Conservation (phyloP, 2,888 invertebrate species). For the Eustalomyia histrio region DNA sequence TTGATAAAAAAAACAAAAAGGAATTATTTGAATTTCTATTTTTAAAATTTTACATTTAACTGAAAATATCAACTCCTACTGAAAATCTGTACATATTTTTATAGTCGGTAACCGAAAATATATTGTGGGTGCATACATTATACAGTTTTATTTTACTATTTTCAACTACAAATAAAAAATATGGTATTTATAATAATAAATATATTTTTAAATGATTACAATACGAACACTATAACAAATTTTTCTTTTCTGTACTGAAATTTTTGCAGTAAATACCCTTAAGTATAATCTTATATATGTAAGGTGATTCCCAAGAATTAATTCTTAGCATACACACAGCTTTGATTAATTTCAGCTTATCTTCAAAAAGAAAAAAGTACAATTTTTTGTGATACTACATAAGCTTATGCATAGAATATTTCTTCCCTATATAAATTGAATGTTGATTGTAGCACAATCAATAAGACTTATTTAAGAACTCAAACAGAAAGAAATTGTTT, state of each 20-base stretch:
- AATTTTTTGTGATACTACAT: background rate
- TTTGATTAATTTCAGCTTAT: conserved; percentile 6
- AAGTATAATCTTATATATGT: background rate
- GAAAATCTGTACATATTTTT: no score
- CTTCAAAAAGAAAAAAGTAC: background rate
- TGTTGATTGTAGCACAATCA: background rate
- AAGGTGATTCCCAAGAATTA: background rate
- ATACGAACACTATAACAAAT: no score
- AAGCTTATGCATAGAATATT: background rate
- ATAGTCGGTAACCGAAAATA: no score
- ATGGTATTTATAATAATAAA: no score
- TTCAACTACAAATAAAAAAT: no score
- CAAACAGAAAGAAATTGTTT: background rate
- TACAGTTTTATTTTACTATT: no score
- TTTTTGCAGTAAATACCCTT: background rate
- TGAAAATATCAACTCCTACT: no score
- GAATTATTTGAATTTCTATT: no score
- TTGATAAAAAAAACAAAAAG: no score
- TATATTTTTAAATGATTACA: no score
- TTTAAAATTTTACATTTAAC: no score
- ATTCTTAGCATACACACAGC: conserved; percentile 1
- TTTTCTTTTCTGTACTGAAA: background rate
- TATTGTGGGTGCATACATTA: no score
- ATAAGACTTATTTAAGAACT: background rate
- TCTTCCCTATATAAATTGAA: conserved; percentile 11